Evolutionary conservation across 2,113 vertebrate species (phyloP).

Genomic region (Physeter macrocephalus): DNA sequence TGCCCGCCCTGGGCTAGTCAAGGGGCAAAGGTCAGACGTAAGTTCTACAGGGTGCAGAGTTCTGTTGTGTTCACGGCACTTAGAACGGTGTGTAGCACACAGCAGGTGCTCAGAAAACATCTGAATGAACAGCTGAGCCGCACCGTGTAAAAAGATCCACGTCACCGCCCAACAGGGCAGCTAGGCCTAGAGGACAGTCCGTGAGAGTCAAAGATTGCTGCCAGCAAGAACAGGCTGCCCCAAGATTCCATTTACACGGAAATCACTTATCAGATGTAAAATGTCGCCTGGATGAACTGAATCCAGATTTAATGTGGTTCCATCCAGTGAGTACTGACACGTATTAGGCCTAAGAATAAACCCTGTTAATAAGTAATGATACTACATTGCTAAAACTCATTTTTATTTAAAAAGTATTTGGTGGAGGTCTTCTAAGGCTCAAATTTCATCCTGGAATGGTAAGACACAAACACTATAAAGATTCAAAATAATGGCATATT

Average conservation of each 20-base stretch:
- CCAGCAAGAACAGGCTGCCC: background rate
- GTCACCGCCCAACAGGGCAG: too few species aligned
- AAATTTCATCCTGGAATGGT: background rate
- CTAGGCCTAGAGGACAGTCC: background rate
- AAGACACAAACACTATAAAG: background rate
- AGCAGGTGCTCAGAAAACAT: background rate
- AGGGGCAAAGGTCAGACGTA: rapidly evolving
- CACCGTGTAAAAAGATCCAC: rapidly evolving
- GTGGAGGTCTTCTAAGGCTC: background rate
- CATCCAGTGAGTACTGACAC: rapidly evolving
- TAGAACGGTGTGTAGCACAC: background rate
- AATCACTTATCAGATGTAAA: background rate
- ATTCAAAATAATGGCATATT: background rate
- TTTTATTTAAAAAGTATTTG: background rate
- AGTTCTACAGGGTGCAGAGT: background rate
- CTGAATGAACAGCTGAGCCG: background rate
- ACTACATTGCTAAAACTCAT: background rate
- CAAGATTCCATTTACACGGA: background rate
- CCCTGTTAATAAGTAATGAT: background rate
- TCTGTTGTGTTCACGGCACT: background rate
- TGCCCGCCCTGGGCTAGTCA: rapidly evolving
- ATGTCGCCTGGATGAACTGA: too few species aligned
- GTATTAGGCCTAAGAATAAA: background rate
- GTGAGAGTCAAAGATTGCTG: background rate
- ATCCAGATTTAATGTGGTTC: background rate